These are phyloP conservation scores for Rugalucina vietnamica DNA, from an alignment of 2,888 invertebrate species.

Conservation along the genomic window DNA sequence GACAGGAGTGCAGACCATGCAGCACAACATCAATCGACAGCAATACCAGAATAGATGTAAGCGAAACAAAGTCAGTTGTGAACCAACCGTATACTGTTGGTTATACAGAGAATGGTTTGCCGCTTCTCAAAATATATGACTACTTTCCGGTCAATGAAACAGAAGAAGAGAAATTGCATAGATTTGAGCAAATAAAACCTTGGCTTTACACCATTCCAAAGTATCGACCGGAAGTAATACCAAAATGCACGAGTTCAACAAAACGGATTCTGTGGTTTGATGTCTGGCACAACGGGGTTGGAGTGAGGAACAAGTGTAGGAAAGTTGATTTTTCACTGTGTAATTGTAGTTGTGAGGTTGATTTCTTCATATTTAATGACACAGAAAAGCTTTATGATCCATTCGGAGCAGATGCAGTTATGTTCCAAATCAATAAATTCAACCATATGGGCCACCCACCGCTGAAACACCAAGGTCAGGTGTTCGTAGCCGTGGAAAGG, in stretches of 20 bases:
- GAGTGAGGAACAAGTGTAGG: background rate
- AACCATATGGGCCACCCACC: background rate
- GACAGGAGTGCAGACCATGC: too few species aligned
- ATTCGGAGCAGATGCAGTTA: constrained; percentile 25
- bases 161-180: background rate
- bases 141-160: background rate
- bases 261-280: constrained; percentile 42
- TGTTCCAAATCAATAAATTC: constrained; percentile 24
- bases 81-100: background rate
- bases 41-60: too few species aligned
- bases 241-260: background rate
- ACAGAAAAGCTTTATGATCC: background rate
- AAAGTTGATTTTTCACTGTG: constrained; percentile 16
- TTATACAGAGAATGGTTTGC: background rate
- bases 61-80: too few species aligned
- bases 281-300: background rate
- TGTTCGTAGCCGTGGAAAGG: constrained; percentile 38
- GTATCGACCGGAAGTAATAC: background rate
- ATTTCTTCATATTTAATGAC: constrained; percentile 10
- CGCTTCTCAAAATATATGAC: background rate
- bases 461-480: constrained; percentile 7
- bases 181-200: background rate
- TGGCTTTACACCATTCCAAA: background rate
- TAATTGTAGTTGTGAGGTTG: background rate
- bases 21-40: too few species aligned